These are phyloP conservation scores for Dexiosoma caninum DNA, from an alignment of 2,888 invertebrate species.

Conservation along the genomic window DNA sequence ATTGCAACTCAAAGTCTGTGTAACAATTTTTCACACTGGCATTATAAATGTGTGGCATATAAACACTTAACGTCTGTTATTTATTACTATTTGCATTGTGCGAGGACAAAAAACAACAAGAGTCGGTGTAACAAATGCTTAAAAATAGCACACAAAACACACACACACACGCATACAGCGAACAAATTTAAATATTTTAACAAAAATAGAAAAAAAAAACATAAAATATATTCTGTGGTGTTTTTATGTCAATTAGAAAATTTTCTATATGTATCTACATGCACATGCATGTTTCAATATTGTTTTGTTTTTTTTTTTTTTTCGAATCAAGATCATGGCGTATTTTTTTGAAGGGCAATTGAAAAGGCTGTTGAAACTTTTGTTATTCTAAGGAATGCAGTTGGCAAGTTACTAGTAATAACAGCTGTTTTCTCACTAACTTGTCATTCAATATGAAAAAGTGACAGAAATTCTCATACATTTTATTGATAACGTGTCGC, in stretches of 20 bases:
- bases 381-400: too few species aligned
- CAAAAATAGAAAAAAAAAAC: neutral
- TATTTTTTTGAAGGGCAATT: neutral
- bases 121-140: neutral
- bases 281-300: too few species aligned
- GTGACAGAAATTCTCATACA: too few species aligned
- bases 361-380: neutral
- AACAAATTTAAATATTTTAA: neutral
- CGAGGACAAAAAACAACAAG: slow-evolving; percentile 23
- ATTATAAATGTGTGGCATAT: slow-evolving; percentile 59
- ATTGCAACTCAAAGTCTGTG: slow-evolving; percentile 60
- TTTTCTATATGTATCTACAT: too few species aligned
- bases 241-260: neutral
- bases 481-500: too few species aligned
- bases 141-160: neutral
- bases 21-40: slow-evolving; percentile 55
- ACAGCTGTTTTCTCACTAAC: neutral
- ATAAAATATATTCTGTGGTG: neutral
- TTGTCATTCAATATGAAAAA: neutral
- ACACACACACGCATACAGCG: too few species aligned
- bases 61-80: slow-evolving; percentile 59
- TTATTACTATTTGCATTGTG: slow-evolving; percentile 38
- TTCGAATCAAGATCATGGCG: neutral
- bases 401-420: too few species aligned
- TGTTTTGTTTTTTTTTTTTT: neutral